Base-by-base conservation (phyloP, 2,888 invertebrate genomes). In the Axea sp. region DNA sequence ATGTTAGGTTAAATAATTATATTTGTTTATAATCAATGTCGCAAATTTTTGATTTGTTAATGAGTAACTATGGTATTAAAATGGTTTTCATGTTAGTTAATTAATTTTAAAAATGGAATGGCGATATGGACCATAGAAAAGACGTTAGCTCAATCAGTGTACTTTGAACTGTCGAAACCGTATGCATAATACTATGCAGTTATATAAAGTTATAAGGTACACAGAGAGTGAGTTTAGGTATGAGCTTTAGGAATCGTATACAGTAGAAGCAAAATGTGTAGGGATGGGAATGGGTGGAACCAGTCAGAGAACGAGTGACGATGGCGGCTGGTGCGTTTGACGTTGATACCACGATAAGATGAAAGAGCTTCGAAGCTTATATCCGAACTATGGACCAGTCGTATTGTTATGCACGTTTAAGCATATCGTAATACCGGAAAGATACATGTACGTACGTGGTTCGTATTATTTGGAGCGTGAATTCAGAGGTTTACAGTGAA, bases 291-390 rank as follows among this genome's bases (percentile, higher is more conserved):
- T 83, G 83, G 84, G 80, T 81, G 79, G 83, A 80, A 80, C 76
- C 79, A 81, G 83, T 79, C 77, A 78, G 81, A 81, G 78, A 81
- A 79, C 77, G 75, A 80, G 78, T 74, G 74, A 76, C 79, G 76
- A 76, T 75, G 78, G 82, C 82, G 82, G 81, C 84, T 83, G 84
- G 86, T 87, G 87, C 83, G 83, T 86, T 87, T 87, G 87, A 87
- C 87, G 86, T 87, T 87, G 87, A 87, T 87, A 86, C 86, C 86
- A 80, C 83, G 87, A 87, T 87, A 87, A 87, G 87, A 86, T 87
- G 87, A 87, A 87, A 87, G 87, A 87, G 86, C 84, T 81, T 82
- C 81, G 80, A 84, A 84, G 84, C 83, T 84, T 86, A 86, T 85
- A 86, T 83, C 84, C 82, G 80, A 83, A 80, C 83, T 83, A 82